A percentile compares a stretch with the other conserved stretches of the same genome.
Conservation (phyloP, 1,140 invertebrate genomes). For the Physella acuta region DNA sequence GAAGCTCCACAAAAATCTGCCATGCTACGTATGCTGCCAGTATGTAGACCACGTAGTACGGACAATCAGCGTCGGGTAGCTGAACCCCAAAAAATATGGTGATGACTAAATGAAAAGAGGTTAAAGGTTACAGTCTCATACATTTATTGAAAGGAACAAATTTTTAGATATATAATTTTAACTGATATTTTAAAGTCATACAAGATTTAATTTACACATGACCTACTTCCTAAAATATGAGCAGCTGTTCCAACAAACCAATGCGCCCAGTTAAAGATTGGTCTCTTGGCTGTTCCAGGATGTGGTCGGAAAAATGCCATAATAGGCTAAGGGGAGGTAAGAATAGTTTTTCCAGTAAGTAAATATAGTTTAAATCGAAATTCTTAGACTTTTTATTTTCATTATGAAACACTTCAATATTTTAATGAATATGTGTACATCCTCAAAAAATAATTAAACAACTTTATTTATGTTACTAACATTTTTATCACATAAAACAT, state of each 20-base stretch:
- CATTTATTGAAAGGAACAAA: too few species aligned
- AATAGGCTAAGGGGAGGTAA: conserved; percentile 80
- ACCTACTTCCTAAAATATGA: conserved; percentile 81
- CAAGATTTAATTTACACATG: too few species aligned
- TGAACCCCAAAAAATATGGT: conserved; percentile 87
- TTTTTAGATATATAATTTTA: too few species aligned
- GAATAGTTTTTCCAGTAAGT: too few species aligned
- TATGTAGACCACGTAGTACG: conserved; percentile 71
- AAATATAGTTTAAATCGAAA: too few species aligned
- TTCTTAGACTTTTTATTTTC: too few species aligned
- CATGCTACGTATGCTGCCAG: conserved; percentile 82
- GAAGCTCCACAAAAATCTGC: conserved; percentile 82
- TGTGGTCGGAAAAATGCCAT: conserved; percentile 85
- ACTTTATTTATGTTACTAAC: too few species aligned
- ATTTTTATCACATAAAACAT: not conserved
- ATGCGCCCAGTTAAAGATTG: conserved; percentile 91
- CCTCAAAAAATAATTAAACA: too few species aligned
- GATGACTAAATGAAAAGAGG: conserved; percentile 65
- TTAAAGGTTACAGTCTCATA: not conserved
- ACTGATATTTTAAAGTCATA: too few species aligned
- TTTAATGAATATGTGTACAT: too few species aligned
- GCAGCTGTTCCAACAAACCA: conserved; percentile 87
- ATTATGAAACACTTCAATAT: too few species aligned
- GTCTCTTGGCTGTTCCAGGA: conserved; percentile 76
- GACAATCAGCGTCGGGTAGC: conserved; percentile 77